phyloP scores from a whole-genome alignment of 2,113 vertebrate species.

The Todiramphus chloris region DNA sequence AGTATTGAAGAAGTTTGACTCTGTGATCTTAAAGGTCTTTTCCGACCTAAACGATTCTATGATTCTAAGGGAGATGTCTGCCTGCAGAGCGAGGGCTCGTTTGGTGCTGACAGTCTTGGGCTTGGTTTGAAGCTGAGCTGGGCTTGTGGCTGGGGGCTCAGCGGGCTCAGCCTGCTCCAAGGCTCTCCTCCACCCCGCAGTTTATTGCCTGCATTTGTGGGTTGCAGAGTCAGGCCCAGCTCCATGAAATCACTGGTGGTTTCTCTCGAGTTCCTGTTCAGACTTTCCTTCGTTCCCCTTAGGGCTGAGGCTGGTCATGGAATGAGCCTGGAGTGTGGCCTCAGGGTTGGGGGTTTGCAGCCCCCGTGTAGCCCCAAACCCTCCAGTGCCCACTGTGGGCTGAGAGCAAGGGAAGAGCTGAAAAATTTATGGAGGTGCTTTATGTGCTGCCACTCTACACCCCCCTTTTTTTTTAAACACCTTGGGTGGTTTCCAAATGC shows the following conservation, averaged over 20 bases:
- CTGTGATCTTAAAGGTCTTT: background rate
- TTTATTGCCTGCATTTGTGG: accelerated
- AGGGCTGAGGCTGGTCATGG: background rate
- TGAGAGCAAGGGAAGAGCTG: background rate
- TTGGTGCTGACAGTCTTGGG: background rate
- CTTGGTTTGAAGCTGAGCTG: background rate
- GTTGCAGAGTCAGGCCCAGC: background rate
- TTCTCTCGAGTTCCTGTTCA: background rate
- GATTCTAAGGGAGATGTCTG: background rate
- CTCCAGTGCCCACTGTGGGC: background rate
- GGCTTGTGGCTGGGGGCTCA: background rate
- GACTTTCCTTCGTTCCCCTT: background rate
- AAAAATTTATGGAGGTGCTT: background rate
- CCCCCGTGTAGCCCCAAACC: accelerated
- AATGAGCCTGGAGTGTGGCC: accelerated
- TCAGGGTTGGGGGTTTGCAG: accelerated
- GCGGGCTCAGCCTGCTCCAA: background rate
- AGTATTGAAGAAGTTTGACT: background rate
- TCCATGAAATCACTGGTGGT: background rate
- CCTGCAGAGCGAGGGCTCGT: too few relatives aligned
- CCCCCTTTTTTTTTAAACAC: background rate
- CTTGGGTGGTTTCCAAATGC: background rate
- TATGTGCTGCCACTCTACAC: background rate
- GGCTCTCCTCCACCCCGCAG: background rate
- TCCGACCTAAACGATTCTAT: background rate